A percentile compares a stretch with the other conserved stretches of the same genome.
Conservation (phyloP, 2,888 invertebrate species). For the Apodemia zela region DNA sequence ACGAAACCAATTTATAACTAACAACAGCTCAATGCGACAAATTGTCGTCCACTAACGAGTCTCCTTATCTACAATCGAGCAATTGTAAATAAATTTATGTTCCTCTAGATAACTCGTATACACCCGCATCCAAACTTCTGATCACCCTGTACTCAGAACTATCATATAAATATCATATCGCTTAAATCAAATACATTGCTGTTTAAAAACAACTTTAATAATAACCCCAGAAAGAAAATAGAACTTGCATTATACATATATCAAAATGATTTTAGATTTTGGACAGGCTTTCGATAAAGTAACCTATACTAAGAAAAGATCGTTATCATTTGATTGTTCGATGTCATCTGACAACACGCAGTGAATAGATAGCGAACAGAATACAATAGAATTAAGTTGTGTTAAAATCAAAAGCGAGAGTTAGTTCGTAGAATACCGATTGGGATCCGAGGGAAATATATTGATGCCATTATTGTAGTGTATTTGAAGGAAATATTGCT, state of each 20-base stretch:
- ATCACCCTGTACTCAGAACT: slow-evolving; percentile 22
- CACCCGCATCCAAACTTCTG: slow-evolving; percentile 38
- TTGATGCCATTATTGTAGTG: slow-evolving; percentile 1
- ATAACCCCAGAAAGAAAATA: neutral
- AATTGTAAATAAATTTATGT: slow-evolving; percentile 43
- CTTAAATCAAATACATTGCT: slow-evolving; percentile 26
- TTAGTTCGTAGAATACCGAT: slow-evolving; percentile 37
- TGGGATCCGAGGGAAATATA: slow-evolving; percentile 16
- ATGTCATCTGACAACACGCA: slow-evolving; percentile 39
- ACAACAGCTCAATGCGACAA: slow-evolving; percentile 37
- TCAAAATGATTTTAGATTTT: slow-evolving; percentile 15
- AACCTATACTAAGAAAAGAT: slow-evolving; percentile 32
- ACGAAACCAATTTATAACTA: slow-evolving; percentile 36
- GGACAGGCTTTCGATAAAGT: slow-evolving; percentile 24
- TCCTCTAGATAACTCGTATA: slow-evolving; percentile 35
- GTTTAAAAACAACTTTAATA: neutral
- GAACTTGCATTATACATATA: neutral
- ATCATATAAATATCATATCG: slow-evolving; percentile 1
- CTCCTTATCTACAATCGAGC: slow-evolving; percentile 38
- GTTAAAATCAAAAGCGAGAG: slow-evolving; percentile 36
- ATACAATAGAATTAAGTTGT: slow-evolving; percentile 43
- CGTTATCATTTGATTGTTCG: slow-evolving; percentile 40
- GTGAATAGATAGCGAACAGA: slow-evolving; percentile 36
- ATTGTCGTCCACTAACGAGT: slow-evolving; percentile 39
- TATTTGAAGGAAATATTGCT: slow-evolving; percentile 19